These are phyloP conservation scores for Acholoe squamosa DNA, from an alignment of 2,888 invertebrate species.

Conservation along the genomic window DNA sequence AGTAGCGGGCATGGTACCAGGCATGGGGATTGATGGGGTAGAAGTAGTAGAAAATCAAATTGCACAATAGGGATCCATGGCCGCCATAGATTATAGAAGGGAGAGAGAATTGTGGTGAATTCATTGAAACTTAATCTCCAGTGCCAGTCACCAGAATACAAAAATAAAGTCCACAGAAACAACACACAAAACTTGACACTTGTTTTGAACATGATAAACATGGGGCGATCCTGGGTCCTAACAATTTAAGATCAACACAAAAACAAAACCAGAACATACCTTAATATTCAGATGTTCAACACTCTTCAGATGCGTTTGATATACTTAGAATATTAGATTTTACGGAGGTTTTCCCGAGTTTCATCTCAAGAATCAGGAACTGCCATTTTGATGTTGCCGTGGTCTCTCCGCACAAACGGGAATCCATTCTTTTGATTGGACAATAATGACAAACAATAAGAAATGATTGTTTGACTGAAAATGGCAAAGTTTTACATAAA, in stretches of 20 bases:
- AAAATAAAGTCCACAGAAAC: background rate
- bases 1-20: no score
- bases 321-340: background rate
- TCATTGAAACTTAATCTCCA: background rate
- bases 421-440: slow-evolving; percentile 4
- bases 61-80: no score
- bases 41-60: no score
- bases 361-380: slow-evolving; percentile 16
- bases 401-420: background rate
- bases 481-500: no score
- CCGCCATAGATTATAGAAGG: no score
- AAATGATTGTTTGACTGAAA: no score
- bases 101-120: background rate
- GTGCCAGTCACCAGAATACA: background rate
- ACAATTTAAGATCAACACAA: background rate
- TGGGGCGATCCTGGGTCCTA: background rate
- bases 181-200: background rate
- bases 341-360: background rate
- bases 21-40: no score
- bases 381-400: slow-evolving; percentile 55
- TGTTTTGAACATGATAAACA: background rate
- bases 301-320: background rate
- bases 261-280: background rate
- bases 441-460: no score
- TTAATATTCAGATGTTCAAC: background rate